Evolutionary conservation across 2,888 invertebrate genomes (phyloP), one percentile per base, ranked within the genome.

Genomic region (Julus scandinavius): DNA sequence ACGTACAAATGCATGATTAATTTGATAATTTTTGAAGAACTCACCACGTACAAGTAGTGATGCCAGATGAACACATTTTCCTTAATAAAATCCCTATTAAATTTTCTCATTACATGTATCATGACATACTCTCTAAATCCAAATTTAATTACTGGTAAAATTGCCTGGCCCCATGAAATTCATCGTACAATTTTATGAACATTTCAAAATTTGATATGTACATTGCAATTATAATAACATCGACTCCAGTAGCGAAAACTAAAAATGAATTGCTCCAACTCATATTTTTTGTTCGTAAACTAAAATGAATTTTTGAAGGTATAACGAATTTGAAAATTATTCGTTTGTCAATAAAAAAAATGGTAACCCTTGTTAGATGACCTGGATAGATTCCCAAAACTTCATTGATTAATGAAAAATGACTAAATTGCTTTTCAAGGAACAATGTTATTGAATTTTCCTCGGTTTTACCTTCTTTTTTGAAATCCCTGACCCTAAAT

Each of bases 381-480:
- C 13, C 80, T 11, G 38, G 5, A 40, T 15, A 40, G 11, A 80
- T 80, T 80, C 38, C 80, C 80, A 80, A 80, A 80, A 80, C 80
- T 38, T 80, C 38, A 20, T 72, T 29, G 6, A 72, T 72, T 49
- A 15, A 85, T 85, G 15, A 41, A 85, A 40, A 85, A 49, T 20
- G 45, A 1, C 29, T 45, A 13, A 54, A 7, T 83, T 83, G 1
- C 15, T 15, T 6, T 20, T 40, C 50, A 85, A 11, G 41, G 11
- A 2, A 5, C 17, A 1, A 15, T 49, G 49, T 85, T 13, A 85
- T 17, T 85, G 85, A 85, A 85, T 50, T 85, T 85, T 85, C 50
- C 85, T 45, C 13, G 85, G 20, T 85, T 85, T 85, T 45, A 50
- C 29, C 50, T 85, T 85, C 20, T 45, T 45, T 20, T 87, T 85